phyloP scores from a whole-genome alignment of 2,113 vertebrate species.

The Anolis sagrei region DNA sequence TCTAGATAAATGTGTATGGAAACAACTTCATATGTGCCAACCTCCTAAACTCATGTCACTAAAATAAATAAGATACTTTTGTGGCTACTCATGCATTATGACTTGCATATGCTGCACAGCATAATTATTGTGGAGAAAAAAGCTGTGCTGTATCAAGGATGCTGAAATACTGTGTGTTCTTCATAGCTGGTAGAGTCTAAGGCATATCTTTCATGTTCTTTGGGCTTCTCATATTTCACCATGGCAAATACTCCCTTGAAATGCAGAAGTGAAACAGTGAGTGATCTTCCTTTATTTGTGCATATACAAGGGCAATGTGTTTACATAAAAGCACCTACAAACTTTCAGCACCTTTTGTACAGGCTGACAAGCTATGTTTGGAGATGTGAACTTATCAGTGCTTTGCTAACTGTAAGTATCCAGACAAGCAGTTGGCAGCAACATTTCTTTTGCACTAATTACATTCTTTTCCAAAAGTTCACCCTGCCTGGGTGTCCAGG shows the following conservation, averaged over 20 bases:
- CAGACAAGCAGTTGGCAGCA: conserved; percentile 71
- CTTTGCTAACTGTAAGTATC: conserved; percentile 58
- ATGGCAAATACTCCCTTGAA: background rate
- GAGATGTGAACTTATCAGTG: conserved; percentile 66
- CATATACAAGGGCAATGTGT: background rate
- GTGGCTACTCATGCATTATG: background rate
- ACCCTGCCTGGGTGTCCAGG: conserved; percentile 82
- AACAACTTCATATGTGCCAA: background rate
- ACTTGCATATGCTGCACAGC: background rate
- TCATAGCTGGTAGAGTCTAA: background rate
- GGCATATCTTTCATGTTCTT: background rate
- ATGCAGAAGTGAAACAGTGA: conserved; percentile 35
- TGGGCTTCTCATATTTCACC: background rate
- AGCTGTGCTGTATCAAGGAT: background rate
- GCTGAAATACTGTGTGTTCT: background rate
- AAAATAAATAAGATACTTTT: background rate
- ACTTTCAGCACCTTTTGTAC: conserved; percentile 41
- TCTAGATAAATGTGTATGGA: too few species aligned
- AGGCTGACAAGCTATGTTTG: conserved; percentile 51
- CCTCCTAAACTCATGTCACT: background rate
- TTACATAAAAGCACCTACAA: conserved; percentile 27
- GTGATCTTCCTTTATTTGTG: background rate
- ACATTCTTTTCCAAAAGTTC: conserved; percentile 82
- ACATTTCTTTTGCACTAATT: conserved; percentile 80
- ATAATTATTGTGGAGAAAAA: background rate